A percentile compares a stretch with the other conserved stretches of the same genome.
Conservation (phyloP, 2,797 vertebrate genomes). For the Taeniopygia guttata region DNA sequence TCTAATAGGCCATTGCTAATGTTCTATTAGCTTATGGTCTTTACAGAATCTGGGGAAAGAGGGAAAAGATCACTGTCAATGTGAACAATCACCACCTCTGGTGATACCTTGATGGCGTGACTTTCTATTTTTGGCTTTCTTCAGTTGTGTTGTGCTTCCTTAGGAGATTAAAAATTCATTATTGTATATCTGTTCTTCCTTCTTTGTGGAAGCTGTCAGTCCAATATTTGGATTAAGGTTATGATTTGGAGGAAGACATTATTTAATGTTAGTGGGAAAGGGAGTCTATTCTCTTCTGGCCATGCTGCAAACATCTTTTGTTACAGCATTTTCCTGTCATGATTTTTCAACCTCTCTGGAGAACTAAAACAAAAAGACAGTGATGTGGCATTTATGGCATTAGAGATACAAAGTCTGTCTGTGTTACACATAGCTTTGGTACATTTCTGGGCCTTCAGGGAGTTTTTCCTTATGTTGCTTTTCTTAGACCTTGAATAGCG, state of each 20-base stretch:
- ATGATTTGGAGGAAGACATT: not conserved
- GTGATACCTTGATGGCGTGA: not conserved
- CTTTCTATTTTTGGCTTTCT: not conserved
- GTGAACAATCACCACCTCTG: not conserved
- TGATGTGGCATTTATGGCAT: not conserved
- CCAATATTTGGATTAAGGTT: conserved; percentile 24
- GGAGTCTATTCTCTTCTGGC: not conserved
- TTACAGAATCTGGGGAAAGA: not conserved
- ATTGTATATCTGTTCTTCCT: conserved; percentile 3
- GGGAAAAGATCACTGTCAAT: not conserved
- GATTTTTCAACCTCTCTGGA: not conserved
- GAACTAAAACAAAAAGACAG: not conserved
- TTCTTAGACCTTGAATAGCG: not conserved
- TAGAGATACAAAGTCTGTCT: not conserved
- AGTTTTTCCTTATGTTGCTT: not conserved
- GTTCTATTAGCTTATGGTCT: not conserved
- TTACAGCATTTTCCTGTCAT: not conserved
- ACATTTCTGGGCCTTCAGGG: not conserved
- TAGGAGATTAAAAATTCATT: conserved; percentile 8
- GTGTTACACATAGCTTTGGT: not conserved
- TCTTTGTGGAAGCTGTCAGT: conserved; percentile 27
- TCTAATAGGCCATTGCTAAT: not conserved
- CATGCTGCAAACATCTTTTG: not conserved
- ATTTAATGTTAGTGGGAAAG: not conserved
- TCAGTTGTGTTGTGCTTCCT: not conserved